Base-by-base conservation (phyloP, 2,797 vertebrate genomes). In the Eulemur albifrons region DNA sequence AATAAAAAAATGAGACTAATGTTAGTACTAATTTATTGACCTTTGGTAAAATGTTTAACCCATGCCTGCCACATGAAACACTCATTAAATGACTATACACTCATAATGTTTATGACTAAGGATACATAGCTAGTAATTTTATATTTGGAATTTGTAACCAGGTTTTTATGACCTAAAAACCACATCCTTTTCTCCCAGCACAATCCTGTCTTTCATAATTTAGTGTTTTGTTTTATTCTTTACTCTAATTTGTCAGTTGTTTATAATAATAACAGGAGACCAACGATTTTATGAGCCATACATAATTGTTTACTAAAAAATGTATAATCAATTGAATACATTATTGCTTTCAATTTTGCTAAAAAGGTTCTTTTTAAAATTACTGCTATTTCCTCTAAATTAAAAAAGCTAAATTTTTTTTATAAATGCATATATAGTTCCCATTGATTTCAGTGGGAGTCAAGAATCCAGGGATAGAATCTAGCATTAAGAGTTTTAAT, bases 401-500 rank as follows among this genome's bases (percentile, higher is more conserved):
- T 94, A 63, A 77, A 95, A 76, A 95, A 73, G 83, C 27, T 88
- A 96, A 72, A 40, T 48, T 88, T 79, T 96, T 59, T 90, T 94
- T 94, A 83, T 59, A 89, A 82, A 43, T 75, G 50, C 3, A 75
- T 30, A 38, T 90, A 83, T 7, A 94, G n/a, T 4, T 95, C 21
- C 86, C n/a, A 93, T 2, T 98, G 94, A 95, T 82, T 97, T 67
- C 30, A 72, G 1, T 25, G 11, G 52, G 45, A 79, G 12, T n/a
- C 13, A 57, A 89, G 48, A 97, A 83, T 83, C 23, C 25, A 80
- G 75, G 48, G 40, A 61, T 67, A 72, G 59, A 54, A 83, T 86
- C 32, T 85, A 96, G 69, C 38, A 70, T 95, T 96, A 94, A 98
- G 69, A 88, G 81, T 86, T 77, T 96, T 67, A 95, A 97, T 45